Percentiles rank a stretch among this genome's conserved stretches.
phyloP scores from a whole-genome alignment of 2,797 vertebrate species.

The Pangasius mekongensis region DNA sequence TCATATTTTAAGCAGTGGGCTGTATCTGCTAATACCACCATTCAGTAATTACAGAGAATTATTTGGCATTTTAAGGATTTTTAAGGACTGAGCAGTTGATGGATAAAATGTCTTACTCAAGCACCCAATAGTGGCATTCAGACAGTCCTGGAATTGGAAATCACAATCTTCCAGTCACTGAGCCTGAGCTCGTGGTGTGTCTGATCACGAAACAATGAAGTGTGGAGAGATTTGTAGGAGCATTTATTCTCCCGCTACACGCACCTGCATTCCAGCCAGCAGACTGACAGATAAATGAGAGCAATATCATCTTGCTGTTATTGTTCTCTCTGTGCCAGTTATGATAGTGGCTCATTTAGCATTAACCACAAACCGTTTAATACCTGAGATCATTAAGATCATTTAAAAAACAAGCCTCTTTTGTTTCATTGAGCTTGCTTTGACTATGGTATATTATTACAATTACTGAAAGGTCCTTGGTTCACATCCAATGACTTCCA shows the following conservation, averaged over 20 bases:
- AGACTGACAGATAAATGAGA: conserved; percentile 20
- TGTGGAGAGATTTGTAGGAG: background rate
- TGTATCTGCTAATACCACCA: background rate
- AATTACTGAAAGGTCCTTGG: conserved; percentile 13
- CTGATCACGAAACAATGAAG: background rate
- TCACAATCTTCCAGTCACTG: conserved; percentile 1
- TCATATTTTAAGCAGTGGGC: background rate
- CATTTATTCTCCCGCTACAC: background rate
- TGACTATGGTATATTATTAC: background rate
- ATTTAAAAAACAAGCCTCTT: background rate
- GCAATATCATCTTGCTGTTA: background rate
- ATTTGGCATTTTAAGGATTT: background rate
- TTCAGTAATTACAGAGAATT: background rate
- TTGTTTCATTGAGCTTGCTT: background rate
- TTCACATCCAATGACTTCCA: conserved; percentile 2
- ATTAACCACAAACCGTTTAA: conserved; percentile 1
- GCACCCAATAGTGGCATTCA: background rate
- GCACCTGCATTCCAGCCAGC: background rate
- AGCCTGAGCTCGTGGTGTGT: background rate
- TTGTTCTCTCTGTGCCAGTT: background rate
- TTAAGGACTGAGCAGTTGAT: background rate
- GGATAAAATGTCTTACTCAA: background rate
- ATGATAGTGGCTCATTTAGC: background rate
- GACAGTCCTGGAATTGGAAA: conserved; percentile 11
- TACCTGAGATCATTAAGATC: background rate